A percentile compares a stretch with the other conserved stretches of the same genome.
Conservation (phyloP, 2,113 vertebrate species). For the Brachypodius melanocephalos region DNA sequence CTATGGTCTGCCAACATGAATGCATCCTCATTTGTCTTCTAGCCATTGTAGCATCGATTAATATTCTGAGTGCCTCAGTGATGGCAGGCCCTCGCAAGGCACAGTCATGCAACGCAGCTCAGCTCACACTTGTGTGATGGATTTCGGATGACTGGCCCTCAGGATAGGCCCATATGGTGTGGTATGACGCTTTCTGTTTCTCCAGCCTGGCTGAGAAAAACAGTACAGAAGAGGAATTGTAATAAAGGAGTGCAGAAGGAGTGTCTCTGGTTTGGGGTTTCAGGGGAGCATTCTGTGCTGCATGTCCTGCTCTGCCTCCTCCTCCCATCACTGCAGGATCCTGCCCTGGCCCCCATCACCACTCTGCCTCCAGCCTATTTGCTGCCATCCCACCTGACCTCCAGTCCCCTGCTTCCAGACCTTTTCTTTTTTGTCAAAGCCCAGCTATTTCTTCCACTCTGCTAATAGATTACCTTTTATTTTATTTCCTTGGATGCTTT, state of each 20-base stretch:
- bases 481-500: not conserved
- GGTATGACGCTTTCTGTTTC: not conserved
- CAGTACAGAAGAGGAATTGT: not conserved
- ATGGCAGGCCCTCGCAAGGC: not conserved
- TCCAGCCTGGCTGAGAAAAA: not conserved
- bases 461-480: not conserved
- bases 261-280: not conserved
- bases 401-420: not conserved
- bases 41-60: not conserved
- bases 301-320: not conserved
- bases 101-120: not conserved
- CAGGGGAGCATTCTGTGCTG: not conserved
- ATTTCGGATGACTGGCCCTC: constrained; percentile 38
- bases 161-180: constrained; percentile 13
- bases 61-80: not conserved
- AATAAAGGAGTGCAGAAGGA: not conserved
- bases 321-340: not conserved
- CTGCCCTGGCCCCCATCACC: not conserved
- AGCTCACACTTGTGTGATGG: not conserved
- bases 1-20: not conserved
- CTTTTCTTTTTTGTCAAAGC: not conserved
- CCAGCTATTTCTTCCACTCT: not conserved
- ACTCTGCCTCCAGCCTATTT: not conserved
- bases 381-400: not conserved
- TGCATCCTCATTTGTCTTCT: not conserved